A percentile compares a stretch with the other conserved stretches of the same genome.
Conservation (phyloP, 2,113 vertebrate genomes). For the Phalacrocorax carbo region DNA sequence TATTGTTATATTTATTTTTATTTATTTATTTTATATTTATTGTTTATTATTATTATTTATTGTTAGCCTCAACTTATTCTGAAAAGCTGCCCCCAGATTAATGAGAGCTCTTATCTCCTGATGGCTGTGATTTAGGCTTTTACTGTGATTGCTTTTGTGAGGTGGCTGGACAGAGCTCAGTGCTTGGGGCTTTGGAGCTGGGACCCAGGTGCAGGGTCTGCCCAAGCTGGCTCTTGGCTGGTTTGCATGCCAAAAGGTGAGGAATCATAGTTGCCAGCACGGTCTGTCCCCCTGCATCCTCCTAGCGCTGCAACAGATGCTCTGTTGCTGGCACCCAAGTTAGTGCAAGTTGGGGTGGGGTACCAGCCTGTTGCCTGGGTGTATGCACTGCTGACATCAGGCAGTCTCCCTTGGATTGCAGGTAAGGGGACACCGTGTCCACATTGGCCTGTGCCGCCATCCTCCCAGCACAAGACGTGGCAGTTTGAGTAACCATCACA, state of each 20-base stretch:
- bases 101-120: background rate
- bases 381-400: background rate
- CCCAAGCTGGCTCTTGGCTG: background rate
- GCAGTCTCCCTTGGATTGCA: background rate
- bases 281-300: background rate
- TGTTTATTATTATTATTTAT: background rate
- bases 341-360: background rate
- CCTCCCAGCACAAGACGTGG: background rate
- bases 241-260: background rate
- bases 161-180: background rate
- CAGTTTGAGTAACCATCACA: background rate
- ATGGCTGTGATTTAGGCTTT: constrained; percentile 28
- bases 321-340: background rate
- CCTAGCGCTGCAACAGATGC: background rate
- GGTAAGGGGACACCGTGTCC: background rate
- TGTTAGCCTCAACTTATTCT: background rate
- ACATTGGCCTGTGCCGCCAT: rapidly evolving
- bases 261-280: background rate
- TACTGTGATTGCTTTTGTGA: background rate
- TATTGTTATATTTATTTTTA: too few species aligned
- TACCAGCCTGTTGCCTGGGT: background rate
- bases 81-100: background rate
- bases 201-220: background rate
- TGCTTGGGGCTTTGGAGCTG: rapidly evolving
- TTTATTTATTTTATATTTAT: too few species aligned